Evolutionary conservation across 2,888 invertebrate genomes (phyloP).

Genomic region (Pegoplata infirma): DNA sequence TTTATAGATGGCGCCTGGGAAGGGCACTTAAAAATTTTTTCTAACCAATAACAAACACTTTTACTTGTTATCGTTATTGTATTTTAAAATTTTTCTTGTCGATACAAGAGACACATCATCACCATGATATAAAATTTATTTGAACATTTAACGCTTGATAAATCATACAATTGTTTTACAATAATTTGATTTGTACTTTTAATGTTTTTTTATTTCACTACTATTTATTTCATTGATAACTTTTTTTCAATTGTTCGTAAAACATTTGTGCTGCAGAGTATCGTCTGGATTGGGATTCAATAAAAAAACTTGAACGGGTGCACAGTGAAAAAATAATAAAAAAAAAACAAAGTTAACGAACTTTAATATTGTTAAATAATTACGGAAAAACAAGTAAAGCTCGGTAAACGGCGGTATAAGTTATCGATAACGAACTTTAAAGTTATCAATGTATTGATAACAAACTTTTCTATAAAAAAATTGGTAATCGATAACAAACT

Average conservation of each 20-base stretch:
- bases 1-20: no score
- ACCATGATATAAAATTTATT: conserved; percentile 26
- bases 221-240: not conserved
- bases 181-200: conserved; percentile 59
- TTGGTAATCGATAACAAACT: no score
- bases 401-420: not conserved
- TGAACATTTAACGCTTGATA: conserved; percentile 61
- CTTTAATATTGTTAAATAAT: conserved; percentile 26
- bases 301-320: conserved; percentile 20
- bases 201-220: conserved; percentile 32
- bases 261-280: conserved; percentile 29
- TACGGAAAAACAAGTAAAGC: not conserved
- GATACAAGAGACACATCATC: not conserved
- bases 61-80: no score
- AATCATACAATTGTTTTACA: conserved; percentile 59
- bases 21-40: no score
- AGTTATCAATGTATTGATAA: no score
- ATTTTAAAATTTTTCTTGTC: not conserved
- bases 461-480: no score
- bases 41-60: no score
- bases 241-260: conserved; percentile 4
- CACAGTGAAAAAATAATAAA: no score
- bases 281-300: conserved; percentile 14
- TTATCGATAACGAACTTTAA: no score
- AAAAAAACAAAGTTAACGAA: conserved; percentile 37